phyloP scores from a whole-genome alignment of 2,888 invertebrate genomes.

The Drosophila subsilvestris region DNA sequence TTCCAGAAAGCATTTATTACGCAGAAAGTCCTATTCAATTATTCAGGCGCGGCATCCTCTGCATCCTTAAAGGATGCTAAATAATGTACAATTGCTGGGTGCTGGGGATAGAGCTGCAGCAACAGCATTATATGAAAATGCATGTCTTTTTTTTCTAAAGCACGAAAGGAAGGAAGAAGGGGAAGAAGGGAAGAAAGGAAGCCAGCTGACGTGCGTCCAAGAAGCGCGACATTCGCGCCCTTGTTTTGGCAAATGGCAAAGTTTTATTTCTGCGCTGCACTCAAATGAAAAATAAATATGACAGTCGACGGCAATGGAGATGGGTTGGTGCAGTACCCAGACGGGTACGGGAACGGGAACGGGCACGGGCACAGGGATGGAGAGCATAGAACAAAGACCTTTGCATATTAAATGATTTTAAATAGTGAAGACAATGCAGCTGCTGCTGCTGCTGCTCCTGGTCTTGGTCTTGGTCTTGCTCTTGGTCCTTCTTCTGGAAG shows the following conservation, averaged over 20 bases:
- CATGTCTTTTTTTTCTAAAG: slow-evolving; percentile 59
- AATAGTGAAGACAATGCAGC: slow-evolving; percentile 73
- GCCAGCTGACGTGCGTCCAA: slow-evolving; percentile 71
- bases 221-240: slow-evolving; percentile 64
- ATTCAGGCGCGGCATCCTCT: slow-evolving; percentile 69
- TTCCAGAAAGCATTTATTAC: slow-evolving; percentile 78
- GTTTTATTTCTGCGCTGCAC: slow-evolving; percentile 74
- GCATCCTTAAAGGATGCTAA: slow-evolving; percentile 61
- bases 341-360: slow-evolving; percentile 4
- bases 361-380: no score
- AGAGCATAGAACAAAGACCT: slow-evolving; percentile 67
- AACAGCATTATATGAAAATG: slow-evolving; percentile 70
- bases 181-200: slow-evolving; percentile 39
- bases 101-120: slow-evolving; percentile 28
- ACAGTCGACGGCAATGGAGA: slow-evolving; percentile 58
- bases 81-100: slow-evolving; percentile 72
- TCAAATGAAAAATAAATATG: slow-evolving; percentile 79
- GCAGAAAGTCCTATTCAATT: slow-evolving; percentile 80
- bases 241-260: slow-evolving; percentile 75
- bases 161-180: slow-evolving; percentile 33
- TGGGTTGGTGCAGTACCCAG: not conserved
- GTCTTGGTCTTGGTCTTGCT: not conserved
- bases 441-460: slow-evolving; percentile 12
- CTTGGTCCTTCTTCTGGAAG: slow-evolving; percentile 14
- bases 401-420: slow-evolving; percentile 80